Evolutionary conservation across 2,797 vertebrate species (phyloP), one percentile per base, ranked within the genome.

Genomic region (Parauchenoglanis punctatus): DNA sequence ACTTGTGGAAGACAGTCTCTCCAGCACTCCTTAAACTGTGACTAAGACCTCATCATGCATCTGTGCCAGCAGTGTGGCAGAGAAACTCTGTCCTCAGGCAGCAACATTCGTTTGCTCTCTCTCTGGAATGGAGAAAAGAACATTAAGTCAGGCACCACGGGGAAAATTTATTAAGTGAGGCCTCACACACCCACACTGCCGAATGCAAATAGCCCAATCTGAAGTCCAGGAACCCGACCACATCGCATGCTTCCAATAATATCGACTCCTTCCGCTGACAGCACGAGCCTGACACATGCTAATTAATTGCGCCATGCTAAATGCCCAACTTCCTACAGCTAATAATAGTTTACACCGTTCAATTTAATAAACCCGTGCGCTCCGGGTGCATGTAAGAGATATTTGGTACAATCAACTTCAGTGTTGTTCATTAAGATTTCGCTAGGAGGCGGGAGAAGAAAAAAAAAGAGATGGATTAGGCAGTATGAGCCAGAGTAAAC

Each of bases 71-170:
- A 88, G 68, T 87, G 81, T 82, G 76, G 85, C 82, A 81, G 83
- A 72, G 90, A 85, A 63, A 83, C 83, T 90, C 72, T 86, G 46
- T 81, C 90, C 83, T 85, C 75, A 58, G 89, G 90, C 88, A 87
- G 44, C 61, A 31, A 67, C 82, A 87, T 89, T 73, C 70, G 73
- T 70, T 63, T 44, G 12, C 83, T 15, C 78, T 40, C 82, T 63
- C 17, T 35, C 0, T 15, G 73, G 89, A 85, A 76, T 25, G 46
- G 77, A 17, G 77, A 61, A 85, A 76, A 82, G 75, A 73, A 90
- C 88, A 85, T 87, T 86, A 88, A 89, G 61, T 86, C 85, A 87
- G 70, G 78, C 78, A 86, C 87, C 63, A 28, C 31, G 2, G 77
- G 84, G 78, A 40, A 44, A 87, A 88, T 87, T 87, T 84, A 89